phyloP scores from a whole-genome alignment of 1,140 invertebrate genomes.

The Bombus consobrinus region DNA sequence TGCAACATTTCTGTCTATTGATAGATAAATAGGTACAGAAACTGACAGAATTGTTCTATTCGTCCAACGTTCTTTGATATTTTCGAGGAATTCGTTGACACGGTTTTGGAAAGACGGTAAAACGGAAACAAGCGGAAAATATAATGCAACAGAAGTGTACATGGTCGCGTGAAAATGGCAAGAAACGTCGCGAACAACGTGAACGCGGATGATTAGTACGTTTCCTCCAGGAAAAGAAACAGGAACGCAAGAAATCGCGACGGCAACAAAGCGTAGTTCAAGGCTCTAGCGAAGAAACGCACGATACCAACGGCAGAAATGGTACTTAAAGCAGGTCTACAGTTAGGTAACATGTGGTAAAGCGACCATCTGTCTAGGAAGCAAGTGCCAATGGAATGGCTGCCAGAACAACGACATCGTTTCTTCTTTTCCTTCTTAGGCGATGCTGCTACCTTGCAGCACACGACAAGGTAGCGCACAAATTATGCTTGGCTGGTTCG shows the following conservation, averaged over 20 bases:
- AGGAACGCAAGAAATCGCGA: slow-evolving; percentile 10
- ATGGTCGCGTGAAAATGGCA: background rate
- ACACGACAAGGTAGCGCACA: slow-evolving; percentile 19
- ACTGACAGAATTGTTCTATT: background rate
- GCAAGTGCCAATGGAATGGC: slow-evolving; percentile 35
- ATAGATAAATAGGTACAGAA: too few species aligned
- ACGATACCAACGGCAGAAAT: slow-evolving; percentile 53
- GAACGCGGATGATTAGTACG: slow-evolving; percentile 17
- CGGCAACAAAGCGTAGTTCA: background rate
- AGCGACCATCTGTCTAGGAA: slow-evolving; percentile 76
- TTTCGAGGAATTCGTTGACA: background rate
- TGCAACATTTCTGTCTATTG: too few species aligned
- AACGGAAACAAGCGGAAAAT: too few species aligned
- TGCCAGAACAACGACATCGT: slow-evolving; percentile 34
- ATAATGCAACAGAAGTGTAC: background rate
- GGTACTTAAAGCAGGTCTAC: slow-evolving; percentile 63
- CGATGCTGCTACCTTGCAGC: background rate
- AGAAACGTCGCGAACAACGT: background rate
- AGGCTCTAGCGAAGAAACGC: slow-evolving; percentile 1
- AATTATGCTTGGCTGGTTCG: slow-evolving; percentile 39
- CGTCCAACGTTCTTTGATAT: background rate
- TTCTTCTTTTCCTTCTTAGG: background rate
- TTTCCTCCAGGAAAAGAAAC: background rate
- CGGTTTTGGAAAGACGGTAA: background rate
- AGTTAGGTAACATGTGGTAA: slow-evolving; percentile 74